phyloP scores from a whole-genome alignment of 1,140 invertebrate species.

The Plutomurus gul region DNA sequence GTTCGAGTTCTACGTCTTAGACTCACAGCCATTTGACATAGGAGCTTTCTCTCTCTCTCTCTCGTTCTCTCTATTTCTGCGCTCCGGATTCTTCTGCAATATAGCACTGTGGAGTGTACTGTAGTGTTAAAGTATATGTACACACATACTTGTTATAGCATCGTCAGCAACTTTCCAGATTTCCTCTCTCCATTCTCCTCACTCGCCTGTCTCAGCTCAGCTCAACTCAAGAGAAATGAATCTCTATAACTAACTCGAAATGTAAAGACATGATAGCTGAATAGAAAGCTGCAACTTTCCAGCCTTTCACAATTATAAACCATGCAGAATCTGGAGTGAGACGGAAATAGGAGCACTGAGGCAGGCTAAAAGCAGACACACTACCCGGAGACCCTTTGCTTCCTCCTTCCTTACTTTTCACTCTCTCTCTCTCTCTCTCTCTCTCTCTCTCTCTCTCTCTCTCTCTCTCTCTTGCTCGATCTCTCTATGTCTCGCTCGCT shows the following conservation, averaged over 20 bases:
- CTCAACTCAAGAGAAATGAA: constrained; percentile 29
- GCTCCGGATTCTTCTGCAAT: neutral
- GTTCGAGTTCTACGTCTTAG: neutral
- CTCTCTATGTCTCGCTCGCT: neutral
- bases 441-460: neutral
- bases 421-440: neutral
- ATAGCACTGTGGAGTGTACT: neutral
- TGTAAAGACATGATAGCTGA: constrained; percentile 29
- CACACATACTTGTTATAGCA: neutral
- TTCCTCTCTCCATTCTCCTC: neutral
- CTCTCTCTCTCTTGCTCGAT: neutral
- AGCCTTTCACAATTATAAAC: constrained; percentile 22
- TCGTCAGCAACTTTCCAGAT: constrained; percentile 32
- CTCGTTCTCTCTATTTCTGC: neutral
- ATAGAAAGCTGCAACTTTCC: constrained; percentile 23
- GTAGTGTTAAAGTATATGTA: too few relatives aligned
- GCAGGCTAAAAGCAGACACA: constrained; percentile 18
- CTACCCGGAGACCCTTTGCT: neutral
- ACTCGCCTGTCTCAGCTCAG: neutral
- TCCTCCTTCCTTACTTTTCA: neutral
- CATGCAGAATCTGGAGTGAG: constrained; percentile 16
- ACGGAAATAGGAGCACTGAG: constrained; percentile 22
- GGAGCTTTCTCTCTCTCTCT: neutral
- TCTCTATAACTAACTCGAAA: constrained; percentile 24
- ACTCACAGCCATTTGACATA: neutral